These are phyloP conservation scores for Rhizomys pruinosus DNA, from an alignment of 2,113 vertebrate species.

Conservation along the genomic window DNA sequence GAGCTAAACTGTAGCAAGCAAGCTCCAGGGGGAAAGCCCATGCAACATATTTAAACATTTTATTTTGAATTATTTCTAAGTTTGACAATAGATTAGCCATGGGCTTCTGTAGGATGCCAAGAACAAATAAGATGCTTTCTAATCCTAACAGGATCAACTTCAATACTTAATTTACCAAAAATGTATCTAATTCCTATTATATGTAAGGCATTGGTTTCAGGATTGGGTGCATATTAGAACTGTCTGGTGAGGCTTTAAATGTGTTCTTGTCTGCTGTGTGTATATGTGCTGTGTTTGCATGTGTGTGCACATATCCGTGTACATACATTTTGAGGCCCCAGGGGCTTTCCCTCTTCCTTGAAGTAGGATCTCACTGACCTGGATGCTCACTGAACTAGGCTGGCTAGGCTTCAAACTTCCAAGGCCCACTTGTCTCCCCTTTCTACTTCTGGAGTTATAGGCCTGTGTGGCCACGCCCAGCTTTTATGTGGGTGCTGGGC, in stretches of 20 bases:
- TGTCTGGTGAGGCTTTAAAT: not conserved
- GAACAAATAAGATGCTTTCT: not conserved
- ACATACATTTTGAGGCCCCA: not conserved
- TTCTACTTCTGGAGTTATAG: not conserved
- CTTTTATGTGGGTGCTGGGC: not conserved
- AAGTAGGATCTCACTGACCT: not conserved
- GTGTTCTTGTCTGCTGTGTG: not conserved
- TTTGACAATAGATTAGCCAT: not conserved
- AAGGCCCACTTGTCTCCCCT: not conserved
- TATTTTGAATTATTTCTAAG: not conserved
- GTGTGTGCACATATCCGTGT: not conserved
- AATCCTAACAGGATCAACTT: not conserved
- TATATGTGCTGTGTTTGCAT: too few species aligned
- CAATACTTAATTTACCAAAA: not conserved
- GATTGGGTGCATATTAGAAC: not conserved
- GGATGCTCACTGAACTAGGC: not conserved
- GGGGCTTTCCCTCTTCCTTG: not conserved
- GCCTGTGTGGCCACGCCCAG: not conserved
- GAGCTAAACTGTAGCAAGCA: constrained; percentile 5
- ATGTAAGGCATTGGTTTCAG: not conserved
- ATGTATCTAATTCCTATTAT: not conserved
- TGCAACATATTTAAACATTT: not conserved
- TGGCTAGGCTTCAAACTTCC: not conserved
- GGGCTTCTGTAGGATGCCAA: constrained; percentile 19
- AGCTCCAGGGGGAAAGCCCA: not conserved